Conservation (phyloP, 2,113 vertebrate genomes). For the Fukomys damarensis region DNA sequence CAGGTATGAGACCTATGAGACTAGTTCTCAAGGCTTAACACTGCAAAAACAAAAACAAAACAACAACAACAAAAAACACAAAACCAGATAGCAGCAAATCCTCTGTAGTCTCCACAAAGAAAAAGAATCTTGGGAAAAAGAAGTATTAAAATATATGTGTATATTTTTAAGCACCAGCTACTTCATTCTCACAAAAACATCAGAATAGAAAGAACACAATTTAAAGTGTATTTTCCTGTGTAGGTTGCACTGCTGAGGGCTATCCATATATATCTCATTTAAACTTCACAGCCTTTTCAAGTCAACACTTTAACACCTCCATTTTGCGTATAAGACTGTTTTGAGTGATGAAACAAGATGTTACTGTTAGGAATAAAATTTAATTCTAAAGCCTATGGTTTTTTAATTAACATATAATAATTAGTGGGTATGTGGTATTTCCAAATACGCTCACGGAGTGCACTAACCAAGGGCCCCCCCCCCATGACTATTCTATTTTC, state of each 20-base stretch:
- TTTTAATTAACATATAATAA: neutral
- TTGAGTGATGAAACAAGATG: neutral
- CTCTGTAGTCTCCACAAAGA: neutral
- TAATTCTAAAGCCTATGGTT: neutral
- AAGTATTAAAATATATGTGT: neutral
- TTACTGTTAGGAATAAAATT: neutral
- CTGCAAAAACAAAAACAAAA: neutral
- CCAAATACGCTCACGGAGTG: too few relatives aligned
- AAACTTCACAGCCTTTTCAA: neutral
- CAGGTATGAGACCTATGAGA: neutral
- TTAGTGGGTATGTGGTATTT: neutral
- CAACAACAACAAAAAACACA: neutral
- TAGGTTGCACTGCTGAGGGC: neutral
- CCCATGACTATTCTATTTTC: neutral
- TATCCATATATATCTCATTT: neutral
- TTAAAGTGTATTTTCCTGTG: neutral
- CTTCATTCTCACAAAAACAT: neutral
- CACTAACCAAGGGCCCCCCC: neutral
- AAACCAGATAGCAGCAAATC: neutral
- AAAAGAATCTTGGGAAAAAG: neutral
- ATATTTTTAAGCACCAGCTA: neutral
- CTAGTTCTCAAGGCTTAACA: neutral
- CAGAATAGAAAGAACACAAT: neutral
- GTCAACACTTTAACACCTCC: neutral
- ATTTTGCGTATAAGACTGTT: neutral